Base-by-base conservation (phyloP, 2,113 vertebrate genomes). In the Carettochelys insculpta region DNA sequence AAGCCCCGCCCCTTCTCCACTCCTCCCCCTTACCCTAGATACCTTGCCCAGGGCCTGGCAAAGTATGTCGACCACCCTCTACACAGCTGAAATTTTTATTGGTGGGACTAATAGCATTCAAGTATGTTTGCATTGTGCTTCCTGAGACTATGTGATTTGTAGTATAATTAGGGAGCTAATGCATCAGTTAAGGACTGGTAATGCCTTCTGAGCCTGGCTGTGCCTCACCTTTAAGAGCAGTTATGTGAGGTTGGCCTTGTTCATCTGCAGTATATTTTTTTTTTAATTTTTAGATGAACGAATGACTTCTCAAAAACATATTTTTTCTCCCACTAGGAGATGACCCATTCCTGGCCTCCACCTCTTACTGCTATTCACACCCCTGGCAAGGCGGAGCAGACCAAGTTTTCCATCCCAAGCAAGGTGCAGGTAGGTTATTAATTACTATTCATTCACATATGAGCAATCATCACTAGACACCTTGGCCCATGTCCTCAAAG, bases 261-360 rank as follows among this genome's bases (percentile, higher is more conserved):
- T 86, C 65, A 88, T 25, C 38, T n/a, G n/a, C n/a, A n/a, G n/a
- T n/a, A n/a, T n/a, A n/a, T n/a, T 90, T 79, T 84, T 22, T 41
- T 53, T 51, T 52, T 20, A 81, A 22, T 92, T 78, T 88, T 80
- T 80, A 16, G 31, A 71, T 86, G 51, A 17, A 22, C 48, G 47
- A 58, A 81, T 88, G 73, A 95, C 54, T 89, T 96, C 83, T 85
- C 77, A 94, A 88, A 94, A 65, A 9, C 6, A 20, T 82, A 86
- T 91, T 90, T 91, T n/a, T 96, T 93, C 92, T 80, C 78, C 94
- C 68, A 89, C 77, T 95, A 97, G 98, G 98, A 99, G 98, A 99
- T 99, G 99, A 99, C 98, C 91, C 98, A 98, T 96, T 98, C 98
- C 91, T 99, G 98, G 99, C 98, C 99, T 86, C 97, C 98, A 95